Conservation (phyloP, 2,113 vertebrate genomes). For the Parus major region DNA sequence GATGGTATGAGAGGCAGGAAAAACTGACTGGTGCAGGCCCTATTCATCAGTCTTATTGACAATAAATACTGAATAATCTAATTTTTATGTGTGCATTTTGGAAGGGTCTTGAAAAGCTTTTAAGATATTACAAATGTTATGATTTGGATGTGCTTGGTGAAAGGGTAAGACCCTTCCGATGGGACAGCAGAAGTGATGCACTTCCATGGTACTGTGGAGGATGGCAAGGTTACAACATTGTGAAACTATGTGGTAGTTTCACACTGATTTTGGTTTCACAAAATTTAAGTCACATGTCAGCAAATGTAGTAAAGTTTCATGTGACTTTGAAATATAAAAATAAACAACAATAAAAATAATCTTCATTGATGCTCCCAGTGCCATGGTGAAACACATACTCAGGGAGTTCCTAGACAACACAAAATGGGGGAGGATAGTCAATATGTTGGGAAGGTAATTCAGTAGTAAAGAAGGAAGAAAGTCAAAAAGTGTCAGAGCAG, state of each 20-base stretch:
- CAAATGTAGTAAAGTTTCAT: neutral
- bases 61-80: neutral
- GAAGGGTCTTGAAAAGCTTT: neutral
- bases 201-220: neutral
- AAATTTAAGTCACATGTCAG: neutral
- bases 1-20: neutral
- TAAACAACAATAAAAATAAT: neutral
- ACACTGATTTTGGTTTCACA: neutral
- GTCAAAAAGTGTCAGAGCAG: neutral
- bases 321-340: neutral
- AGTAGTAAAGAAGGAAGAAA: neutral
- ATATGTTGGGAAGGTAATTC: neutral
- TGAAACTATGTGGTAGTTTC: neutral
- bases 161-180: neutral
- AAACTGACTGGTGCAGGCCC: neutral
- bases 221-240: neutral
- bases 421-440: accelerated
- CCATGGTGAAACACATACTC: neutral
- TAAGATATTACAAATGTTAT: neutral
- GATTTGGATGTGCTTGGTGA: neutral
- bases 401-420: neutral
- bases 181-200: neutral
- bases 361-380: neutral
- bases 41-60: neutral
- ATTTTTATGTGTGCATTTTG: neutral